These are phyloP conservation scores for Etheostoma perlongum DNA, from an alignment of 2,797 vertebrate species.

Conservation along the genomic window DNA sequence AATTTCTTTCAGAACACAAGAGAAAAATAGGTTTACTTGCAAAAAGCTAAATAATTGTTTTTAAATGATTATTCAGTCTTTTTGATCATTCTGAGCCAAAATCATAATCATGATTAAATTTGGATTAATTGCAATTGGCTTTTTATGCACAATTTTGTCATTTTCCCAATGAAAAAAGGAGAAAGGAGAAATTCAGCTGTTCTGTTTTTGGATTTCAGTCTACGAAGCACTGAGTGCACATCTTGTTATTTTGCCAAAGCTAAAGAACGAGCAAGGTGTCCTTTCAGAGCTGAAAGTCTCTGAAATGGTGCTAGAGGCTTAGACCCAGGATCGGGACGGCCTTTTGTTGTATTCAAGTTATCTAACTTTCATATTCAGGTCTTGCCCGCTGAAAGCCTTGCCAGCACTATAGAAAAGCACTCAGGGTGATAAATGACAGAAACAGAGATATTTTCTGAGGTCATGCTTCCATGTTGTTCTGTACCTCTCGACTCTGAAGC, in stretches of 20 bases:
- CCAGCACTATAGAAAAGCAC: not conserved
- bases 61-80: too few species aligned
- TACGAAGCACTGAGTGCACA: too few species aligned
- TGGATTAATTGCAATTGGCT: too few species aligned
- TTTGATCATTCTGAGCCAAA: too few species aligned
- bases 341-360: not conserved
- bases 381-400: not conserved
- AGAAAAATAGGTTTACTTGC: too few species aligned
- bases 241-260: not conserved
- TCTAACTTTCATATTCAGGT: not conserved
- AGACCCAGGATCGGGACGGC: not conserved
- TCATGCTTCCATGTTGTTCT: not conserved
- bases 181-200: too few species aligned
- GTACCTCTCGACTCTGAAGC: conserved; percentile 2
- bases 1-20: too few species aligned
- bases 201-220: too few species aligned
- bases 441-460: not conserved
- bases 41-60: too few species aligned
- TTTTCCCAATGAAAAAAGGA: too few species aligned
- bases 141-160: too few species aligned
- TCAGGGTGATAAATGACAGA: not conserved
- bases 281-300: not conserved
- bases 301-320: not conserved
- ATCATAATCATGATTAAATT: too few species aligned
- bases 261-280: not conserved